Base-by-base conservation (phyloP, 2,797 vertebrate genomes). In the Austrolebias charrua region DNA sequence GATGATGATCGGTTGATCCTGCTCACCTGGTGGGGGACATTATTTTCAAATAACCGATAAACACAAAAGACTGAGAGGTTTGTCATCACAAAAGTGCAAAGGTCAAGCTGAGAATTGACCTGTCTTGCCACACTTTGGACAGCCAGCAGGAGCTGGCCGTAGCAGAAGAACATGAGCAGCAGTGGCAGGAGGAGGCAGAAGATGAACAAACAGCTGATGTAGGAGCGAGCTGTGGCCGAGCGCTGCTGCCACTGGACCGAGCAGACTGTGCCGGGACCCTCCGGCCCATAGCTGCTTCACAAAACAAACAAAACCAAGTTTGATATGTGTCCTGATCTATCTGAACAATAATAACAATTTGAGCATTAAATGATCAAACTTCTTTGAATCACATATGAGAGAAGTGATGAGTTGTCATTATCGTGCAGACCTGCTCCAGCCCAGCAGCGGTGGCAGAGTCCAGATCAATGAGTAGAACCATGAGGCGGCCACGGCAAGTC, bases 101-200 rank as follows among this genome's bases (percentile, higher is more conserved):
- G 72, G 60, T 69, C 50, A 65, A 13, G 4, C 45, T 16, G 11
- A 1, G 3, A 4, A 0, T 65, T 71, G 18, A 88, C 82, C 75
- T 76, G 76, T 43, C 56, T 62, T 0, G 59, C 47, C 46, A 77
- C 52, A 0, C 13, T 60, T 28, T 60, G 63, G 4, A 85, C 76
- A 6, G 76, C 79, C 60, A 90, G 61, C 58, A 93, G 71, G 62
- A 94, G 91, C 79, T 77, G 92, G 50, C 90, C 88, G 0, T 92
- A 93, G 8, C 86, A 93, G 85, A 82, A 93, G 49, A 93, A 55
- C 82, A 92, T 93, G 69, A 92, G 64, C 55, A 86, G 46, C 66
- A 93, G 90, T 0, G 93, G 91, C 63, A 93, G 73, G 0, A 91
- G 68, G 31, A 94, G 85, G 69, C 91, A 93, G 71, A 94, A 93